These are phyloP conservation scores for Aleiodes sp. DNA, from an alignment of 1,140 invertebrate genomes.

Conservation along the genomic window DNA sequence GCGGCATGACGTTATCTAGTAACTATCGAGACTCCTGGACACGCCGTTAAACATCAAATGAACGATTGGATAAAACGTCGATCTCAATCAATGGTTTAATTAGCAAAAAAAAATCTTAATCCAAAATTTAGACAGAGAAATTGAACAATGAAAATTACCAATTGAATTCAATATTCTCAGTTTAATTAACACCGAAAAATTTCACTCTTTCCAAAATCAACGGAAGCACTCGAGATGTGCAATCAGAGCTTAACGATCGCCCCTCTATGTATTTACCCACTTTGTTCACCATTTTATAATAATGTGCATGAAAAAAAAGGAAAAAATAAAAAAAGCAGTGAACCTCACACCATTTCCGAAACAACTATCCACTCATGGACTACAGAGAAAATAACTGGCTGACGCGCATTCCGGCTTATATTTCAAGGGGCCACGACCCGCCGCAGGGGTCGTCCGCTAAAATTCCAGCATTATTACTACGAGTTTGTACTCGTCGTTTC, in stretches of 20 bases:
- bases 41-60: background rate
- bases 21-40: constrained; percentile 2
- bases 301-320: background rate
- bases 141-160: too few species aligned
- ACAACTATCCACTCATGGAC: background rate
- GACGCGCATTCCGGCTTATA: constrained; percentile 23
- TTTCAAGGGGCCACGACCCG: constrained; percentile 24
- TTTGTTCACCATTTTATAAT: too few species aligned
- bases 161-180: background rate
- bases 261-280: background rate
- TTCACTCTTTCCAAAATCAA: background rate
- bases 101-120: too few species aligned
- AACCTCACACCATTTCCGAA: background rate
- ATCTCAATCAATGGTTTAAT: background rate
- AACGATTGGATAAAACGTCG: background rate
- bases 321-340: too few species aligned
- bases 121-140: too few species aligned
- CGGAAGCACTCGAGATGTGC: background rate
- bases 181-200: too few species aligned
- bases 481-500: background rate
- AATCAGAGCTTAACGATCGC: background rate
- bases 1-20: constrained; percentile 4
- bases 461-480: constrained; percentile 34
- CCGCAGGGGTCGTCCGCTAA: constrained; percentile 19
- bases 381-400: constrained; percentile 21